phyloP scores from a whole-genome alignment of 2,113 vertebrate species.

The Psammodynastes pulverulentus region DNA sequence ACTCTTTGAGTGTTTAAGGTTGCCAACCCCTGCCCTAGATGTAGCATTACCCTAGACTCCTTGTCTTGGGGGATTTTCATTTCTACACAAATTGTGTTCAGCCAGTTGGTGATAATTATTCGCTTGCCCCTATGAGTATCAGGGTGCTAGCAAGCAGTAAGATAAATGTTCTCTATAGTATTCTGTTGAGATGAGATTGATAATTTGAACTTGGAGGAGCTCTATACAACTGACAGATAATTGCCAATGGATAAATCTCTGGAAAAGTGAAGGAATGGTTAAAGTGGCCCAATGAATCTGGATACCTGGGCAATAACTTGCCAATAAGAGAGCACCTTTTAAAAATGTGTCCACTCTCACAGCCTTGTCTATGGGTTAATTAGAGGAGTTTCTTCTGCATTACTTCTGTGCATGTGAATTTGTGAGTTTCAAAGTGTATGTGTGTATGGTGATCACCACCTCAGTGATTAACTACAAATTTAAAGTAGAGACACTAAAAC shows the following conservation, averaged over 20 bases:
- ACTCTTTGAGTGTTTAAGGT: no score
- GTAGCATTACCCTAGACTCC: neutral
- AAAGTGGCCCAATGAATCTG: neutral
- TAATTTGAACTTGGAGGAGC: neutral
- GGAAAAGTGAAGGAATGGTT: neutral
- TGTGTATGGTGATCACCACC: neutral
- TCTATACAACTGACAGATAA: neutral
- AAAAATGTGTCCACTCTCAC: neutral
- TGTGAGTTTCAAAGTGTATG: neutral
- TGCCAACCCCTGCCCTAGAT: neutral
- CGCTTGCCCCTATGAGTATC: neutral
- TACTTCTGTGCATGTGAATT: neutral
- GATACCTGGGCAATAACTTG: neutral
- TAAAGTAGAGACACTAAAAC: neutral
- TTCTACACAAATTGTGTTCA: neutral
- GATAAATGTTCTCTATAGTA: neutral
- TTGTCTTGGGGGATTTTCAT: neutral
- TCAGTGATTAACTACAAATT: neutral
- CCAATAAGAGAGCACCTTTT: neutral
- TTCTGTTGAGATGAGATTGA: neutral
- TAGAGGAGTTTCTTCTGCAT: neutral
- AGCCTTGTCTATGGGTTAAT: neutral
- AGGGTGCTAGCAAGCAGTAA: neutral
- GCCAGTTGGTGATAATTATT: neutral
- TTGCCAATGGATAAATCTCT: neutral